A percentile compares a stretch with the other conserved stretches of the same genome.
These are phyloP conservation scores for Chouioia cunea DNA, from an alignment of 2,888 invertebrate genomes.

Conservation along the genomic window DNA sequence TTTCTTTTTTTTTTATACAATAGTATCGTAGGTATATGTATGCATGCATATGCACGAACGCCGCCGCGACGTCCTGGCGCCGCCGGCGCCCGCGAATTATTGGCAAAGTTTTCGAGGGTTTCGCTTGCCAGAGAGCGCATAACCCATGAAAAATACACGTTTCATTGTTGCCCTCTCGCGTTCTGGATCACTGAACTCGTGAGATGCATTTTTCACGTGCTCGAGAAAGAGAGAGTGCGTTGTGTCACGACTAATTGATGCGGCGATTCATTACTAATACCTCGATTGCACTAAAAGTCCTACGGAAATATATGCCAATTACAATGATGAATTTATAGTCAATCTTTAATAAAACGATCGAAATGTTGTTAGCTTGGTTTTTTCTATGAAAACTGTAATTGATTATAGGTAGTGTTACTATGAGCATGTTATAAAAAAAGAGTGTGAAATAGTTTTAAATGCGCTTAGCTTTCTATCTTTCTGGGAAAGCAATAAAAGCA, in stretches of 20 bases:
- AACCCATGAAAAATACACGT: slow-evolving; percentile 35
- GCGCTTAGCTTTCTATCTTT: too few species aligned
- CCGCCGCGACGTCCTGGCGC: slow-evolving; percentile 44
- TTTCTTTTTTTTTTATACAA: too few species aligned
- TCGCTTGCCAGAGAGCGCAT: slow-evolving; percentile 13
- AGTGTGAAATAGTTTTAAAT: too few species aligned
- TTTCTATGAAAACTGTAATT: too few species aligned
- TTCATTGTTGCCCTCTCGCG: neutral
- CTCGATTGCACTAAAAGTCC: slow-evolving; percentile 13
- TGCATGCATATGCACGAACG: neutral
- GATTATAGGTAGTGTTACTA: too few species aligned
- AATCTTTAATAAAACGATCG: too few species aligned
- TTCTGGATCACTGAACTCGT: slow-evolving; percentile 5
- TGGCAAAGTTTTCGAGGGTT: slow-evolving; percentile 41
- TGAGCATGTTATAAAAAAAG: too few species aligned
- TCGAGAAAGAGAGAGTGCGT: neutral
- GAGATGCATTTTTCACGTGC: slow-evolving; percentile 24
- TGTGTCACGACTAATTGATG: neutral
- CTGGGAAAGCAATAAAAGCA: too few species aligned
- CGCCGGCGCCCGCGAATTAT: slow-evolving; percentile 35
- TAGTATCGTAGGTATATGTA: too few species aligned
- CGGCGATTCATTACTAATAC: neutral
- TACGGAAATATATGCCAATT: too few species aligned
- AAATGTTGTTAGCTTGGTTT: too few species aligned
- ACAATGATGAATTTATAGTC: too few species aligned